Evolutionary conservation across 2,888 invertebrate genomes (phyloP).

Genomic region (Clusia tigrina): DNA sequence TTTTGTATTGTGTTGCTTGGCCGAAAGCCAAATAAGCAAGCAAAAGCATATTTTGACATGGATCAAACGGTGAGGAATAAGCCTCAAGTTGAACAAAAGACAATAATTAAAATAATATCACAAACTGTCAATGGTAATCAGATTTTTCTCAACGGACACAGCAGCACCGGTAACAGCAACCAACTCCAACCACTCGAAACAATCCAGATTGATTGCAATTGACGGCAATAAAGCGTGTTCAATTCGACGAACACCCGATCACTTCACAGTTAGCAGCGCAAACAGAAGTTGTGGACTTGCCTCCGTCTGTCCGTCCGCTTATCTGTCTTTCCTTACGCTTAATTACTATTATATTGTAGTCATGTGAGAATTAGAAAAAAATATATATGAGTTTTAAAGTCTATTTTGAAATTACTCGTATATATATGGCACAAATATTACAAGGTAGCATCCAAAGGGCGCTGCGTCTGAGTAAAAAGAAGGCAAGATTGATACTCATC

Average conservation of each 20-base stretch:
- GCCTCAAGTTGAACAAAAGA: constrained; percentile 25
- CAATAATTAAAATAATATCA: constrained; percentile 17
- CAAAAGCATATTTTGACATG: not conserved
- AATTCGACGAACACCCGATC: no score
- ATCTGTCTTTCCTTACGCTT: constrained; percentile 22
- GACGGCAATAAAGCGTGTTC: constrained; percentile 1
- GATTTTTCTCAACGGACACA: constrained; percentile 44
- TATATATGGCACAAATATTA: no score
- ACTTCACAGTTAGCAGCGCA: no score
- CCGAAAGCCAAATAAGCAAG: no score
- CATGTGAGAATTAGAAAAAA: constrained; percentile 30
- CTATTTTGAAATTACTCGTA: not conserved
- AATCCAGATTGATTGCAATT: constrained; percentile 41
- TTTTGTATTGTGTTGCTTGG: no score
- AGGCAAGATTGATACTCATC: no score
- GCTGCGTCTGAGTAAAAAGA: no score
- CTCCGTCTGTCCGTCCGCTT: constrained; percentile 8
- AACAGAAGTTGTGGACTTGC: no score
- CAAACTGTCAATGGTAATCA: constrained; percentile 50
- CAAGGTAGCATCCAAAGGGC: no score
- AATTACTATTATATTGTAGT: constrained; percentile 26
- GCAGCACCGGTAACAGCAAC: constrained; percentile 21
- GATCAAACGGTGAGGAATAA: constrained; percentile 23
- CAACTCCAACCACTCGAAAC: constrained; percentile 16
- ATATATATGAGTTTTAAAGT: not conserved